Base-by-base conservation (phyloP, 2,888 invertebrate species). In the Eurytoma adleriae region DNA sequence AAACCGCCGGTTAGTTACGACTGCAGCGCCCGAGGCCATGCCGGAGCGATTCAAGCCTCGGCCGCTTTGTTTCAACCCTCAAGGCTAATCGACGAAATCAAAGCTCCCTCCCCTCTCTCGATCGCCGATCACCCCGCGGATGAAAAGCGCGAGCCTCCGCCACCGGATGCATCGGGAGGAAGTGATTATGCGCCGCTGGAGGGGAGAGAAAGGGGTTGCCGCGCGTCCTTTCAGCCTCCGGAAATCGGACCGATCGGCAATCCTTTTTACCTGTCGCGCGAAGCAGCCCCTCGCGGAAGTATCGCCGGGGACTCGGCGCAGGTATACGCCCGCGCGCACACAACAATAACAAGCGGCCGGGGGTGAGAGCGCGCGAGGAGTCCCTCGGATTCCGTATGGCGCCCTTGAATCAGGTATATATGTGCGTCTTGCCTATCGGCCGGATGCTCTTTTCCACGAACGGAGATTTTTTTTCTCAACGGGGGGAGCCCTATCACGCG, bases 381-480 rank as follows among this genome's bases (percentile, higher is more conserved):
- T 18, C 48, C 40, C 14, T 56, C 66, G 75, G 57, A 48, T 64
- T 56, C 73, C 74, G 74, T 70, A 79, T 79, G 79, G 74, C 75
- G 54, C 14, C 56, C 64, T 70, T 68, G 72, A 20, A 24, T 66
- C 52, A 24, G 61, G 62, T 74, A 27, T 13, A 3, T 14, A 2
- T 16, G 18, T 3, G 5, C 30, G 5, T 30, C 30, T 40, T 7
- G 40, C 40, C 40, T 40, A 40, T 40, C 40, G 24, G 54, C 62
- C 57, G 66, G 75, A 76, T 75, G 67, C 61, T 67, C 70, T 71
- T 66, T 79, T 80, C 71, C 67, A 76, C 18, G 74, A 70, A 79
- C 14, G 40, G 13, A 64, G 57, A 68, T 24, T 61, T 70, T 52
- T 73, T 74, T 68, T 40, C 56, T 69, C 7, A 16, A 20, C 20